phyloP scores from a whole-genome alignment of 2,113 vertebrate species.

The Mesembrinibis cayennensis region DNA sequence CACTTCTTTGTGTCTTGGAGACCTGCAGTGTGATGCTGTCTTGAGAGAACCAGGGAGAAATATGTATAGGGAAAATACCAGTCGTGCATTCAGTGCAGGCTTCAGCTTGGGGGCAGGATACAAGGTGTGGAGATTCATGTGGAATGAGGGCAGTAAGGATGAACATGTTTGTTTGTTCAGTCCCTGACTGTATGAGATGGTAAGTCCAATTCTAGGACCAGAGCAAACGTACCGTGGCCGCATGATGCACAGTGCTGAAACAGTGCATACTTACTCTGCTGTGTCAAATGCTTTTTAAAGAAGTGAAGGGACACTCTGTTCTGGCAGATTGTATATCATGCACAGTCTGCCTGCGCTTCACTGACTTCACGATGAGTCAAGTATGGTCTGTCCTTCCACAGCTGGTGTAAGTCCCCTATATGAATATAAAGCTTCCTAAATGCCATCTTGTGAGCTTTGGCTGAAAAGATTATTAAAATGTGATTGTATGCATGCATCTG shows the following conservation, averaged over 20 bases:
- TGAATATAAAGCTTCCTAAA: not conserved
- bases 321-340: conserved; percentile 35
- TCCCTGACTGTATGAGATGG: not conserved
- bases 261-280: not conserved
- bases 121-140: not conserved
- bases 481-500: not conserved
- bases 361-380: conserved; percentile 50
- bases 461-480: not conserved
- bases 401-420: not conserved
- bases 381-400: conserved; percentile 33
- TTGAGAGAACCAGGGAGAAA: not conserved
- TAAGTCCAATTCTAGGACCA: not conserved
- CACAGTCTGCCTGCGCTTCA: conserved; percentile 7
- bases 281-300: conserved; percentile 54
- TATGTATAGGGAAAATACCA: not conserved
- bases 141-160: not conserved
- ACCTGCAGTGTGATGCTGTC: not conserved
- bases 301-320: conserved; percentile 45
- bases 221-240: accelerated
- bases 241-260: not conserved
- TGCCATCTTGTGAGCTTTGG: not conserved
- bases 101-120: not conserved
- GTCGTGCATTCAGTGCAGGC: not conserved
- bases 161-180: accelerated
- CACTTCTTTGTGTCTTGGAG: not conserved